Conservation (phyloP, 2,113 vertebrate species). For the Epinephelus fuscoguttatus region DNA sequence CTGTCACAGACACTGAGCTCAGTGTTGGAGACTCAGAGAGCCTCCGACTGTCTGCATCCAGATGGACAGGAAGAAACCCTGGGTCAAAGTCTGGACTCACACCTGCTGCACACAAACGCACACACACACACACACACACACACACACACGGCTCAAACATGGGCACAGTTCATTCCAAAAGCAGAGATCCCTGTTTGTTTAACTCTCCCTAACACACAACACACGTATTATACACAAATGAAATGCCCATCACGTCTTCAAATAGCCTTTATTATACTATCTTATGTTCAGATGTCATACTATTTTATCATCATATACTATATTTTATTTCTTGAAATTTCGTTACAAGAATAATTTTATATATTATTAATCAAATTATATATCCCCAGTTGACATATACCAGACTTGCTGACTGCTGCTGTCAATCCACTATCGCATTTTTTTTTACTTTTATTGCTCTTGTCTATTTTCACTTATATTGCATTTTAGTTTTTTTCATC, state of each 20-base stretch:
- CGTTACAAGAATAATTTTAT: too few species aligned
- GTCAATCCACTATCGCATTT: too few species aligned
- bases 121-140: conserved; percentile 17
- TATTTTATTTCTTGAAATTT: too few species aligned
- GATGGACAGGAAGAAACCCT: conserved; percentile 75
- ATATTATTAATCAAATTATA: too few species aligned
- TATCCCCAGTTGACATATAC: too few species aligned
- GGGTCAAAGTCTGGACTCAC: conserved; percentile 66
- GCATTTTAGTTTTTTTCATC: too few species aligned
- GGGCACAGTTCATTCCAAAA: neutral
- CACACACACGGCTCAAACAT: conserved; percentile 23
- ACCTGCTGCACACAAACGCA: conserved; percentile 54
- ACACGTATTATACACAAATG: neutral
- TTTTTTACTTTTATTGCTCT: too few species aligned
- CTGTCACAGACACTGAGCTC: conserved; percentile 55
- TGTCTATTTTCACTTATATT: too few species aligned
- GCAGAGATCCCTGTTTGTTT: neutral
- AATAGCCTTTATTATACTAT: neutral
- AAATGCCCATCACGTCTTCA: neutral
- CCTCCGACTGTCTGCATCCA: conserved; percentile 65
- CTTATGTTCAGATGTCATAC: neutral
- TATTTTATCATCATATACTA: neutral
- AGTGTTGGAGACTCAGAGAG: conserved; percentile 65
- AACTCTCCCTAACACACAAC: neutral
- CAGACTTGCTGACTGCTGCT: too few species aligned